Evolutionary conservation across 2,888 invertebrate species (phyloP).

Genomic region (Platycnemis pennipes): DNA sequence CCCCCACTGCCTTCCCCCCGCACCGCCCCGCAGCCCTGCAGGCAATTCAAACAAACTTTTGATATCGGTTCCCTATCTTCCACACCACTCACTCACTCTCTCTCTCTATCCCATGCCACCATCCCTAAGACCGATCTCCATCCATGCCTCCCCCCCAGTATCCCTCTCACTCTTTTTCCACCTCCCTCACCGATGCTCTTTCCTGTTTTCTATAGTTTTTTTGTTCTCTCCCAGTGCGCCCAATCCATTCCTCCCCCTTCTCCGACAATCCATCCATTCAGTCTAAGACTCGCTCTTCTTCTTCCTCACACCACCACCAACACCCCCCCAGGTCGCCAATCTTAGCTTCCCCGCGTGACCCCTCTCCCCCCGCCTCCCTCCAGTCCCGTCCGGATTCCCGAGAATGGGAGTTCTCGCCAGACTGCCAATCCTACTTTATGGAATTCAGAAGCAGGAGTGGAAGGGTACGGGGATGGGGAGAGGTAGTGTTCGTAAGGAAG

Average conservation of each 20-base stretch:
- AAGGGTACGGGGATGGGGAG: slow-evolving; percentile 4
- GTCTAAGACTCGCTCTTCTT: neutral
- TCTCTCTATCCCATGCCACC: neutral
- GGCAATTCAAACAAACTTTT: slow-evolving; percentile 68
- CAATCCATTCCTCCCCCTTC: neutral
- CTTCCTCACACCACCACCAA: neutral
- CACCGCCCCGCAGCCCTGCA: slow-evolving; percentile 55
- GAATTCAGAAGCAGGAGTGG: slow-evolving; percentile 58
- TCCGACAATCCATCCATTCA: neutral
- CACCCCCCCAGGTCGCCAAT: neutral
- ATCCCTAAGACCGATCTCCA: neutral
- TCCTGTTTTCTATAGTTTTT: slow-evolving; percentile 1
- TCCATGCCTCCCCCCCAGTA: neutral
- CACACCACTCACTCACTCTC: slow-evolving; percentile 7
- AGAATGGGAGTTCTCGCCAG: slow-evolving; percentile 63
- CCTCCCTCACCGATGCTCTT: neutral
- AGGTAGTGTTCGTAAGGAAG: slow-evolving; percentile 4
- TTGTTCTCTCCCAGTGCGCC: neutral
- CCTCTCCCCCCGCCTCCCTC: neutral
- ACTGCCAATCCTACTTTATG: slow-evolving; percentile 67
- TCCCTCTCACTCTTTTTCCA: neutral
- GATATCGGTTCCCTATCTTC: slow-evolving; percentile 61
- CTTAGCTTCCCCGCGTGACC: neutral
- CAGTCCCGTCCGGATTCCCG: neutral
- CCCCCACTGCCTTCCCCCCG: neutral